These are phyloP conservation scores for Anastrepha ludens DNA, from an alignment of 1,140 invertebrate species.

Conservation along the genomic window DNA sequence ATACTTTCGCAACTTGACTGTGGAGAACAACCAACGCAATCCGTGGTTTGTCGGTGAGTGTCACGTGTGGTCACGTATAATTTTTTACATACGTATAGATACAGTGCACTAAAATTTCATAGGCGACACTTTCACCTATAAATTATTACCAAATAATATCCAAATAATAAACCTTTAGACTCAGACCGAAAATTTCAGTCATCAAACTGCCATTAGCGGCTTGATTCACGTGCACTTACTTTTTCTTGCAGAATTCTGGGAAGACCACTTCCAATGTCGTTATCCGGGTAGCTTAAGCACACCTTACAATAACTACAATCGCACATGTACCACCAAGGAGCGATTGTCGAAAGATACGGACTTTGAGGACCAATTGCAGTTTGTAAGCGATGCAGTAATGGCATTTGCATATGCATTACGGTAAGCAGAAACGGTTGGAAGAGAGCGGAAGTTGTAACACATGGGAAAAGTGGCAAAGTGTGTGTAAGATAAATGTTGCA, in stretches of 20 bases:
- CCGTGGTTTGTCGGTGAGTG: conserved; percentile 94
- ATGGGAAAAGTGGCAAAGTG: no score
- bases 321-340: conserved; percentile 83
- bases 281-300: conserved; percentile 86
- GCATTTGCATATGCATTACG: conserved; percentile 91
- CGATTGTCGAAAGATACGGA: conserved; percentile 83
- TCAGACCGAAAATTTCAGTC: not conserved
- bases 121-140: not conserved
- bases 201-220: not conserved
- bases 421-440: conserved; percentile 73
- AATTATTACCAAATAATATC: no score
- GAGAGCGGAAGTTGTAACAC: no score
- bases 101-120: not conserved
- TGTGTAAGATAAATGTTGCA: no score
- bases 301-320: conserved; percentile 87
- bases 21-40: conserved; percentile 90
- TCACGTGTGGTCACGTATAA: not conserved
- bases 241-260: conserved; percentile 88
- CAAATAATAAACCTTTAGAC: not conserved
- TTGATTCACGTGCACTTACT: not conserved
- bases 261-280: conserved; percentile 90
- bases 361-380: conserved; percentile 93
- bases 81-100: no score
- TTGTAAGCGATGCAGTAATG: conserved; percentile 94
- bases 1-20: conserved; percentile 90